Evolutionary conservation across 2,797 vertebrate genomes (phyloP).

Genomic region (Antrozous pallidus): DNA sequence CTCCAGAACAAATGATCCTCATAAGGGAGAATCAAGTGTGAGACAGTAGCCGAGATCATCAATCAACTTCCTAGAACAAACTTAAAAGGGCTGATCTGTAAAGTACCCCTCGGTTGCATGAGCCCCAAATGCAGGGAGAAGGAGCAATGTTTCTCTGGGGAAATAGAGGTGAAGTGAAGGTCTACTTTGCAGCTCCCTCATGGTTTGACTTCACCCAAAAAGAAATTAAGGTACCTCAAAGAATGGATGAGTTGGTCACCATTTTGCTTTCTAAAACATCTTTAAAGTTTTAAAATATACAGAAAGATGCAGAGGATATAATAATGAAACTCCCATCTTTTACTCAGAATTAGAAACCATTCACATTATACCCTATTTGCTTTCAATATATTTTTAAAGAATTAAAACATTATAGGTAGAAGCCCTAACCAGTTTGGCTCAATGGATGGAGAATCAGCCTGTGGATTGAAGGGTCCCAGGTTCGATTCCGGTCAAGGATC

Average conservation of each 20-base stretch:
- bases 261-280: neutral
- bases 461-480: too few relatives aligned
- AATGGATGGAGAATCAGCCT: too few relatives aligned
- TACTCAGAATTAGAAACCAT: neutral
- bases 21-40: neutral
- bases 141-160: neutral
- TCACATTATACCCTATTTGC: neutral
- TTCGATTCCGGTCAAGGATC: too few relatives aligned
- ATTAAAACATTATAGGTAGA: neutral
- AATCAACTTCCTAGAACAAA: neutral
- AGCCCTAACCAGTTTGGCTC: too few relatives aligned
- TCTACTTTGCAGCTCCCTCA: neutral
- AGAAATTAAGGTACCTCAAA: neutral
- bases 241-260: neutral
- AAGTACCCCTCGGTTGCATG: neutral
- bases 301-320: neutral
- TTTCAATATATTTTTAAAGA: constrained; percentile 17
- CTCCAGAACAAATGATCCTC: constrained; percentile 26
- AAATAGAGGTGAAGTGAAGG: neutral
- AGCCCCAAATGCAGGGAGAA: neutral
- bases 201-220: neutral
- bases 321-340: neutral
- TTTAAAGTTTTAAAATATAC: neutral
- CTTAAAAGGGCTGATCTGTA: neutral
- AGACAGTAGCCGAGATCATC: neutral